Evolutionary conservation across 30 jellyfish, hydroid and myxozoan species (phyloP).

Genomic region (Rhopilema esculentum): DNA sequence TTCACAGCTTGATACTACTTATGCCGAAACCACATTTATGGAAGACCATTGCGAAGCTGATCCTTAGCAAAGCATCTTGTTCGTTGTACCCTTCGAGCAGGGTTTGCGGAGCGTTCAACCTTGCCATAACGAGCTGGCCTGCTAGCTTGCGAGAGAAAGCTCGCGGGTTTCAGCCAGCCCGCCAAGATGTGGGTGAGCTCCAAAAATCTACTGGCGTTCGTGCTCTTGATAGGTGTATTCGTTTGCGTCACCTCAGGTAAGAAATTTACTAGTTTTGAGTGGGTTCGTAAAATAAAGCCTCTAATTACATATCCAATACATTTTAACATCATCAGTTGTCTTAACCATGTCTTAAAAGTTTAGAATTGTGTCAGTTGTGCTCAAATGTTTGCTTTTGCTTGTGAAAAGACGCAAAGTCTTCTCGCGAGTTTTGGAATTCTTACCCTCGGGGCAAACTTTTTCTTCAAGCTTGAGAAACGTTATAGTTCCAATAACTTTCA

Average conservation of each 20-base stretch:
- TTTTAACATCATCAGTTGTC: background rate
- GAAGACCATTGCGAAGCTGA: slow-evolving; percentile 18
- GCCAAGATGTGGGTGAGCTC: slow-evolving; percentile 78
- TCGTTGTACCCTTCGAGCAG: slow-evolving; percentile 32
- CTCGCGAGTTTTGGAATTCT: background rate
- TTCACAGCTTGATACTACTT: slow-evolving; percentile 62
- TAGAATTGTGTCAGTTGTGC: background rate
- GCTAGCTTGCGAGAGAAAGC: slow-evolving; percentile 77
- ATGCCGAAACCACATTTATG: slow-evolving; percentile 51
- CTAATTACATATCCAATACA: background rate
- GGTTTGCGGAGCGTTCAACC: slow-evolving; percentile 34
- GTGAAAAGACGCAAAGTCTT: background rate
- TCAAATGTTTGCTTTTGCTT: background rate
- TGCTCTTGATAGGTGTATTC: slow-evolving; percentile 51
- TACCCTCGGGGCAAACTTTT: background rate
- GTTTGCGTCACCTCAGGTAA: slow-evolving; percentile 45
- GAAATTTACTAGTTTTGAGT: background rate
- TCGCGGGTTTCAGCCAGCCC: slow-evolving; percentile 86
- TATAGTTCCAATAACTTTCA: background rate
- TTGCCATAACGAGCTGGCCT: slow-evolving; percentile 71
- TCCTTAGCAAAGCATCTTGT: slow-evolving; percentile 25
- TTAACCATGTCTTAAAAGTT: background rate
- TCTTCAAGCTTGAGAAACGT: background rate
- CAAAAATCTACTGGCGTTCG: slow-evolving; percentile 28
- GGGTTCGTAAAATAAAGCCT: background rate